A percentile compares a stretch with the other conserved stretches of the same genome.
phyloP scores from a whole-genome alignment of 2,113 vertebrate species.

The Hippolais icterina region DNA sequence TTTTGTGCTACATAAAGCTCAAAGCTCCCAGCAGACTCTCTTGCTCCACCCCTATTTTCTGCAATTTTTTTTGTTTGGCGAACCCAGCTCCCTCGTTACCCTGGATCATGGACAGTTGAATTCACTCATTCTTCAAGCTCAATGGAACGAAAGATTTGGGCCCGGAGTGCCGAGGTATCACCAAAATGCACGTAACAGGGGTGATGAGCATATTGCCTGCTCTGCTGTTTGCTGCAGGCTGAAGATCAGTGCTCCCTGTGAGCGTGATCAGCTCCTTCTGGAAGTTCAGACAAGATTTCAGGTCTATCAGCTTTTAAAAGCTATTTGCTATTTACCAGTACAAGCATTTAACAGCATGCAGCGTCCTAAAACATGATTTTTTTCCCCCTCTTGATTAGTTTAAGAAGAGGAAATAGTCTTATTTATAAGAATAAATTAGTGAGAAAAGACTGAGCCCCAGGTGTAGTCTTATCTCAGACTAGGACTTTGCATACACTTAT shows the following conservation, averaged over 20 bases:
- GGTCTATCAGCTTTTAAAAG: not conserved
- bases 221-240: not conserved
- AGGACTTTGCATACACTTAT: not conserved
- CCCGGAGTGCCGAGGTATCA: rapidly evolving
- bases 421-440: not conserved
- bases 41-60: not conserved
- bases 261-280: not conserved
- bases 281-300: not conserved
- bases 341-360: not conserved
- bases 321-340: not conserved
- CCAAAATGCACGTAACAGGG: rapidly evolving
- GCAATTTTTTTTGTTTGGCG: not conserved
- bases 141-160: not conserved
- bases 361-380: not conserved
- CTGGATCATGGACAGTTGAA: not conserved
- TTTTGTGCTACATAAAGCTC: conserved; percentile 11
- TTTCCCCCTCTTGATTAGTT: not conserved
- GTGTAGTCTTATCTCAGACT: not conserved
- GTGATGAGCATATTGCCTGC: not conserved
- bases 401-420: not conserved
- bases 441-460: not conserved
- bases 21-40: not conserved
- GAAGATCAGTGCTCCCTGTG: not conserved
- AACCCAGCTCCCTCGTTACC: not conserved
- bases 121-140: not conserved